These are phyloP conservation scores for Choloepus didactylus DNA, from an alignment of 2,797 vertebrate genomes.

Conservation along the genomic window DNA sequence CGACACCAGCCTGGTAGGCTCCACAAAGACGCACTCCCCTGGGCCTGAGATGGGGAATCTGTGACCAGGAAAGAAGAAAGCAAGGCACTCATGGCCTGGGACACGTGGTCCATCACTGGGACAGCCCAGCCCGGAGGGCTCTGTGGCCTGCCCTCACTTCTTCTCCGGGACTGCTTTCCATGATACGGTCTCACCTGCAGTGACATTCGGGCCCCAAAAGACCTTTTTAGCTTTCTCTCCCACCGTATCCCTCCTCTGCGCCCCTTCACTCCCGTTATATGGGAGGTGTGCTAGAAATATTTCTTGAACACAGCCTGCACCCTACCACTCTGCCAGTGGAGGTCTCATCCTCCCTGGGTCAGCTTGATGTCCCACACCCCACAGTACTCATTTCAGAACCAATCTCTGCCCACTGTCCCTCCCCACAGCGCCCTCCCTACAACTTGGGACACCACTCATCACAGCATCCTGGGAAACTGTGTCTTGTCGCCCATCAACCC, in stretches of 20 bases:
- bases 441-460: rapidly evolving
- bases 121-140: not conserved
- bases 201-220: not conserved
- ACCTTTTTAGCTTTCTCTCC: no score
- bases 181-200: no score
- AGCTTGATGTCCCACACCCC: not conserved
- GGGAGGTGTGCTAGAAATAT: rapidly evolving
- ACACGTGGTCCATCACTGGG: rapidly evolving
- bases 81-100: rapidly evolving
- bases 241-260: not conserved
- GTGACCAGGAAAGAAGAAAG: not conserved
- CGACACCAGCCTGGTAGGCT: slow-evolving; percentile 82
- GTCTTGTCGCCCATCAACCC: not conserved
- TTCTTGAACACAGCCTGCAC: not conserved
- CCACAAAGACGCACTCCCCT: slow-evolving; percentile 83
- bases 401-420: not conserved
- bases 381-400: not conserved
- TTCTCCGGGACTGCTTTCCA: not conserved
- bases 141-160: not conserved
- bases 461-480: no score
- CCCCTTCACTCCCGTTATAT: not conserved
- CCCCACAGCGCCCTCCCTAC: not conserved
- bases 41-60: slow-evolving; percentile 78
- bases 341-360: not conserved
- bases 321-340: no score